Evolutionary conservation across 92 coral and sea anemone species (phyloP).

Genomic region (Anthopleura xanthogrammica): DNA sequence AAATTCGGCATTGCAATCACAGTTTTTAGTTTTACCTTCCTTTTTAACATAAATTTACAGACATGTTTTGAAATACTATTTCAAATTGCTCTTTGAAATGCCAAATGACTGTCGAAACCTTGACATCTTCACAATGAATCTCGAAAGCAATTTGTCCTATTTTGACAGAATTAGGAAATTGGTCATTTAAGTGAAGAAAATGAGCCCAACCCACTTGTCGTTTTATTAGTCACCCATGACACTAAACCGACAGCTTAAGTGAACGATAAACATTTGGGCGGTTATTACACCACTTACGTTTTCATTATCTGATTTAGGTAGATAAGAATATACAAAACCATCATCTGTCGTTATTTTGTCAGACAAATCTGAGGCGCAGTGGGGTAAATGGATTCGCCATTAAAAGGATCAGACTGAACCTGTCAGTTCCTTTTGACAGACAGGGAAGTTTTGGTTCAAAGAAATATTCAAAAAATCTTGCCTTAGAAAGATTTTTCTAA

Average conservation of each 20-base stretch:
- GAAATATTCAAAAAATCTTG: not conserved
- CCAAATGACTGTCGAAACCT: not conserved
- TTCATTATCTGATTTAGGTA: constrained; percentile 8
- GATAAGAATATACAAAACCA: not conserved
- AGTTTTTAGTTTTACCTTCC: too few relatives aligned
- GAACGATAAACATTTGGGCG: not conserved
- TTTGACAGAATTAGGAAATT: not conserved
- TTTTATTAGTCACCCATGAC: not conserved
- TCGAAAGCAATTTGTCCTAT: not conserved
- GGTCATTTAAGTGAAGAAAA: not conserved
- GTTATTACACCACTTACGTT: constrained; percentile 3
- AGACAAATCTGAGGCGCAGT: not conserved
- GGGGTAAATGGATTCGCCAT: not conserved
- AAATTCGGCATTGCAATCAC: too few relatives aligned
- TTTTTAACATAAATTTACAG: not conserved
- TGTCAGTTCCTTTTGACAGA: not conserved
- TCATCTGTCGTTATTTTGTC: not conserved
- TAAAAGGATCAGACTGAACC: not conserved
- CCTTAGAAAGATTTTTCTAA: not conserved
- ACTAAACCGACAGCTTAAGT: not conserved
- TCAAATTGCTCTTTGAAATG: constrained; percentile 4
- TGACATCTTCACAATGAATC: not conserved
- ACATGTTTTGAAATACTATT: not conserved
- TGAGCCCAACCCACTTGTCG: not conserved
- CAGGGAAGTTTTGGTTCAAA: not conserved